Base-by-base conservation (phyloP, 1,140 invertebrate species). In the Paralvinella palmiformis region DNA sequence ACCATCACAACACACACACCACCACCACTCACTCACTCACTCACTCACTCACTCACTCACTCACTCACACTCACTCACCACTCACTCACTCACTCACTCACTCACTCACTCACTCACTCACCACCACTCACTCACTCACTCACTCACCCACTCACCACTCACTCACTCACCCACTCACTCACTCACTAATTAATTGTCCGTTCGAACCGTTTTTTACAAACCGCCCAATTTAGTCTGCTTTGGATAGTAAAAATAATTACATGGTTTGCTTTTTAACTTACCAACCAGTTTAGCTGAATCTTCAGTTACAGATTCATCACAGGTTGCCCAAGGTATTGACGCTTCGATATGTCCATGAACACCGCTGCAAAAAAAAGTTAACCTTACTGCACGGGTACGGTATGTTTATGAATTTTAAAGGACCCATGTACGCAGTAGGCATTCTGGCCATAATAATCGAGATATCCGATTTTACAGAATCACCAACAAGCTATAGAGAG, bases 301-400 rank as follows among this genome's bases (percentile, higher is more conserved):
- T 24, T 75, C 72, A 63, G 81, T 78, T 2, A 80, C 62, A 4
- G 69, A 66, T 57, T 81, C 73, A 70, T 85, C 84, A 75, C 81
- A 84, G n/a, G 64, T 58, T 4, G 80, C 82, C 67, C 83, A 84
- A 10, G 84, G 83, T 1, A 83, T 63, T 4, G 76, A 72, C 5
- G 83, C 85, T 48, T 74, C 57, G 7, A 72, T 73, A 68, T 85
- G 84, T 53, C 79, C 79, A 50, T 83, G 70, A 3, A 84, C 81
- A 17, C 77, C 84, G 20, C 82, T 84, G 66, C 69, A 69, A 73
- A 59, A 41, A 58, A 59, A 56, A 41, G 27, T 29, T 58, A 20
- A n/a, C 20, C 45, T 32, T n/a, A 44, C 20, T 35, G 4, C 37
- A 41, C n/a, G 3, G 6, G 7, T 59, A 6, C 5, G 24, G 7